These are phyloP conservation scores for Momotus momota DNA, from an alignment of 2,797 vertebrate genomes.

Conservation along the genomic window DNA sequence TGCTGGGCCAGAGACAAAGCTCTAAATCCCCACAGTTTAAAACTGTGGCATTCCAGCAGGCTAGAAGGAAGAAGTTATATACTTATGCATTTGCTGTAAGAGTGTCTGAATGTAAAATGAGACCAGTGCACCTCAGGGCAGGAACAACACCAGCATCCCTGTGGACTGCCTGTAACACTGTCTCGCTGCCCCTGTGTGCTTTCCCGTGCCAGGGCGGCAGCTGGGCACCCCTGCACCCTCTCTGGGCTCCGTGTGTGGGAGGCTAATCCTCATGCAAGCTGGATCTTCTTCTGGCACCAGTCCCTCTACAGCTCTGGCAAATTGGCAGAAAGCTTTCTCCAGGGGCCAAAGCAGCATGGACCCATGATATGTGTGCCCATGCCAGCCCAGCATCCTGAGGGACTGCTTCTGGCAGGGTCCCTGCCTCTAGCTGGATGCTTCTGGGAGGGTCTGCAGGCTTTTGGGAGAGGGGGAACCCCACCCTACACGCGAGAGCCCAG, in stretches of 20 bases:
- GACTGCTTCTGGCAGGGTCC: not conserved
- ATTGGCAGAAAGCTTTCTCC: not conserved
- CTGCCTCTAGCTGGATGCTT: not conserved
- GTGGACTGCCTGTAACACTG: not conserved
- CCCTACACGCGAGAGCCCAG: not conserved
- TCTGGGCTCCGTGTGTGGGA: not conserved
- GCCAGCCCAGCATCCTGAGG: not conserved
- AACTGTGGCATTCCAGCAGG: not conserved
- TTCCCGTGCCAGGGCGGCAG: not conserved
- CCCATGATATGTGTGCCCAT: not conserved
- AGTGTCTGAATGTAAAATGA: constrained; percentile 26
- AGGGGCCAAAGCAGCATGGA: not conserved
- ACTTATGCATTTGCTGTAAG: not conserved
- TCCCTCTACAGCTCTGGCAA: not conserved
- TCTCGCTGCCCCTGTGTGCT: rapidly evolving
- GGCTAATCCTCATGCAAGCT: not conserved
- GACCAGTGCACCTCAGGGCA: not conserved
- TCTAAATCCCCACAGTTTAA: not conserved
- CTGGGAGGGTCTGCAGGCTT: not conserved
- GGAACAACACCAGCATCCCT: not conserved
- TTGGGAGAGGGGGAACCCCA: not conserved
- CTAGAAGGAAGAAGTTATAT: not conserved
- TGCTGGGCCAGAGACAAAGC: constrained; percentile 2
- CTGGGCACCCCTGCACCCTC: not conserved
- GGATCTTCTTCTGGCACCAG: not conserved